Base-by-base conservation (phyloP, 1,140 invertebrate genomes). In the Drosophila watanabei region DNA sequence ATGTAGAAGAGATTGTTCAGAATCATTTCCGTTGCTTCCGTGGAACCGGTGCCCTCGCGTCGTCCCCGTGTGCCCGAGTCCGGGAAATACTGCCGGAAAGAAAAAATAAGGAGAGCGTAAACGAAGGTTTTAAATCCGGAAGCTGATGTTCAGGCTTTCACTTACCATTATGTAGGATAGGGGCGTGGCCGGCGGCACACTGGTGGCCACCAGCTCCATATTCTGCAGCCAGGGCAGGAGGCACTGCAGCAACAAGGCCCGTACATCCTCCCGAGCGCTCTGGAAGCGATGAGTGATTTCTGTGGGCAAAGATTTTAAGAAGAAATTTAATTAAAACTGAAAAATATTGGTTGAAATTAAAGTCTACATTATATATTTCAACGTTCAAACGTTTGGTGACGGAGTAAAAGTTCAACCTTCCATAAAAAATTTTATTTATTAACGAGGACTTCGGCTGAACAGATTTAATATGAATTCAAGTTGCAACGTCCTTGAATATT, bases 11-110 rank as follows among this genome's bases (percentile, higher is more conserved):
- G 95, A 94, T 99, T 99, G 93, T 99, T 99, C 24, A 99, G 95
- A 20, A 99, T 98, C 98, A 99, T 99, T 94, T 99, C 98, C 1
- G 99, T 99, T n/a, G 99, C 99, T 94, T 99, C 98, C 0, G 97
- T 98, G 1, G 98, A 99, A 20, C 99, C 99, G 96, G 98, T 99
- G 0, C 98, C 98, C 94, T 99, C 98, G 59, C 97, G 95, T 8
- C 97, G 94, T 3, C 95, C 94, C 14, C 95, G 94, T 9, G 95
- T 94, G 1, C 95, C 95, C 13, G 95, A 94, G 70, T 97, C 97
- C 58, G 96, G 94, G 86, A 97, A 97, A 93, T 97, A 97, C 96
- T 97, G 80, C 60, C 20, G 33, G 73, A 54, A 78, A 39, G 43
- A 6, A 9, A 11, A 68, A 32, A 62, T 51, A 61, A 45, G 39